Evolutionary conservation across 1,140 invertebrate species (phyloP), one percentile per base, ranked within the genome.

Genomic region (Oedothorax gibbosus): DNA sequence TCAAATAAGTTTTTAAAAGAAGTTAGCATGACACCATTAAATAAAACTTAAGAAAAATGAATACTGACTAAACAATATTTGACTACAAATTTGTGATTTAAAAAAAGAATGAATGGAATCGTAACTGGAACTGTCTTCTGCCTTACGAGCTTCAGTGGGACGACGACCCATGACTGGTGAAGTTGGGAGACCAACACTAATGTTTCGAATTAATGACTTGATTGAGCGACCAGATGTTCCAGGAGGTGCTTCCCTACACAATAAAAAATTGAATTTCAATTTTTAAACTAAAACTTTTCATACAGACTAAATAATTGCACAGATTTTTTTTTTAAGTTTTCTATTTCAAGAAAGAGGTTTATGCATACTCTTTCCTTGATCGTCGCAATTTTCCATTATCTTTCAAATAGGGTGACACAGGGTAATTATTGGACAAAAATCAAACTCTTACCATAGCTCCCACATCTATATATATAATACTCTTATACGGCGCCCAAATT

Each of bases 151-250:
- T 71, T 85, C 82, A 12, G 64, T 78, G 7, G 75, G 91, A 89
- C 95, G 95, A 87, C 94, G 91, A 11, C 93, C 93, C 89, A 96
- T 90, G 62, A 95, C 94, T 6, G 95, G 95, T 89, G 95, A 96
- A 1, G 94, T 93, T 51, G 89, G 89, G 7, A 89, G 75, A 18
- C 94, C 94, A 71, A 72, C 75, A 60, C 87, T 86, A 54, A 88
- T 88, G 88, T 95, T 96, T 85, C 94, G 91, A 86, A 96, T 94
- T 0, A 96, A 89, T 88, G 92, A 93, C 87, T 94, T 93, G 0
- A 96, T 90, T 0, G 94, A 94, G 88, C 94, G 94, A 0, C 94
- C 89, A 73, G 89, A 88, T 83, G 54, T 88, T 86, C 89, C 89
- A 72, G 87, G 86, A 79, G 92, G 91, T 62, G 90, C 91, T 90